Evolutionary conservation across 2,888 invertebrate species (phyloP).

Genomic region (Crepidodera aurea): DNA sequence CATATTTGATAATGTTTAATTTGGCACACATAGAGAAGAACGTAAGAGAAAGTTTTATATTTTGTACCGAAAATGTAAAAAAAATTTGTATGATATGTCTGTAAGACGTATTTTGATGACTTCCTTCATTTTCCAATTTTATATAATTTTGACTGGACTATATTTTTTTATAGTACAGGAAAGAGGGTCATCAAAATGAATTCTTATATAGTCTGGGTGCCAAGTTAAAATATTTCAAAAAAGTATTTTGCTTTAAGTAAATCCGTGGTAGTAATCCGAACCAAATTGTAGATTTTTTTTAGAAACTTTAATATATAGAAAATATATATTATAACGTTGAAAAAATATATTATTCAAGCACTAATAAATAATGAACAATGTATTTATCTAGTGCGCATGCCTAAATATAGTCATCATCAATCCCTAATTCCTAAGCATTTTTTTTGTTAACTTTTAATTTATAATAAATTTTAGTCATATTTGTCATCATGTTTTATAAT

Average conservation of each 20-base stretch:
- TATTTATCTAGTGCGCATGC: constrained; percentile 44
- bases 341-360: constrained; percentile 40
- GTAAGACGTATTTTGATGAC: neutral
- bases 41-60: neutral
- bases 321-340: constrained; percentile 51
- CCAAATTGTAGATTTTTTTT: constrained; percentile 36
- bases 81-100: neutral
- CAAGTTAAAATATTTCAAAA: constrained; percentile 5
- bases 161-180: neutral
- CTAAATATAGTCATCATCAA: constrained; percentile 24
- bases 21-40: neutral
- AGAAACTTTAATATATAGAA: constrained; percentile 52
- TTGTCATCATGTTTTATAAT: constrained; percentile 44
- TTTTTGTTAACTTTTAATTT: constrained; percentile 29
- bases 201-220: neutral
- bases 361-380: constrained; percentile 44
- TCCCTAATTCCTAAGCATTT: constrained; percentile 20
- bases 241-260: constrained; percentile 6
- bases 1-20: constrained; percentile 1
- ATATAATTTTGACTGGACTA: neutral
- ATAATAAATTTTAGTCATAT: constrained; percentile 36
- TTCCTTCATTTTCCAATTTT: neutral
- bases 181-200: too few relatives aligned
- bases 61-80: neutral
- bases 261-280: constrained; percentile 36